A percentile compares a stretch with the other conserved stretches of the same genome.
Evolutionary conservation across 2,888 invertebrate species (phyloP).

Genomic region (Clepsis dumicolana): DNA sequence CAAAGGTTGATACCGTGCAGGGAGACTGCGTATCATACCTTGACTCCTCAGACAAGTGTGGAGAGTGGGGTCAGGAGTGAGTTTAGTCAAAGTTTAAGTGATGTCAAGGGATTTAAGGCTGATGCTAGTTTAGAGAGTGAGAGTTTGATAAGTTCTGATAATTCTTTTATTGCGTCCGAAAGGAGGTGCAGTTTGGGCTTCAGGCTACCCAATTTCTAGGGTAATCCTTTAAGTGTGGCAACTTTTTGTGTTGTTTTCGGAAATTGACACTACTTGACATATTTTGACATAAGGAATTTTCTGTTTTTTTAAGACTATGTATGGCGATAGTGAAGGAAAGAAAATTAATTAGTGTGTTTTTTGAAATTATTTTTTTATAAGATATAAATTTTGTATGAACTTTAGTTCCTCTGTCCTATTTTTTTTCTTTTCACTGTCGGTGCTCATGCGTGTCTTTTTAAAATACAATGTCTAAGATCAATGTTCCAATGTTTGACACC

Average conservation of each 20-base stretch:
- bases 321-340: too few relatives aligned
- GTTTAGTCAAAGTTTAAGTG: conserved; percentile 64
- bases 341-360: too few relatives aligned
- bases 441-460: too few relatives aligned
- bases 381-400: too few relatives aligned
- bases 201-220: conserved; percentile 54
- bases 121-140: conserved; percentile 71
- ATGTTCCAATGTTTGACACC: too few relatives aligned
- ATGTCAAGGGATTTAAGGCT: conserved; percentile 62
- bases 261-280: neutral
- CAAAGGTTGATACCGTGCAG: conserved; percentile 86
- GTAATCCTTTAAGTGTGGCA: neutral
- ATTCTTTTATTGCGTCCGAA: conserved; percentile 75
- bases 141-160: conserved; percentile 72
- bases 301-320: too few relatives aligned
- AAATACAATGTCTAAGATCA: too few relatives aligned
- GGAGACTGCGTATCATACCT: conserved; percentile 82
- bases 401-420: too few relatives aligned
- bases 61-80: conserved; percentile 47
- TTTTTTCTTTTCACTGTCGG: too few relatives aligned
- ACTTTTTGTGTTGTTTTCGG: neutral
- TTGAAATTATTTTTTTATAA: too few relatives aligned
- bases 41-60: conserved; percentile 48
- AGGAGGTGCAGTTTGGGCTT: conserved; percentile 62
- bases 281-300: too few relatives aligned